Conservation (phyloP, 2,888 invertebrate genomes). For the Salticus scenicus region DNA sequence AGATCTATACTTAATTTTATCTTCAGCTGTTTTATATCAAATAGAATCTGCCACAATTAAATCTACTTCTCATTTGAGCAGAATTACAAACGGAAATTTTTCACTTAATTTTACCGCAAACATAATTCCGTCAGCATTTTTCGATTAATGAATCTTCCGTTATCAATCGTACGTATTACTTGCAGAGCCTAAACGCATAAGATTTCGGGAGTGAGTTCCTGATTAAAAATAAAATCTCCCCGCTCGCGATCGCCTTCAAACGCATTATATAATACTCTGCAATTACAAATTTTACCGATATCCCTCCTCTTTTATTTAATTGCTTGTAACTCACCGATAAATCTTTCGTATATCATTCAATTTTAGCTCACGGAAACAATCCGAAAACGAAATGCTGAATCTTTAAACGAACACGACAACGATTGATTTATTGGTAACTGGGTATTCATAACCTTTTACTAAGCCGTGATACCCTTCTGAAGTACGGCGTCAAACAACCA, state of each 20-base stretch:
- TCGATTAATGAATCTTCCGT: no score
- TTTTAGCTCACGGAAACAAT: not conserved
- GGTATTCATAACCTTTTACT: not conserved
- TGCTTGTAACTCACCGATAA: constrained; percentile 4
- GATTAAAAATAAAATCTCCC: not conserved
- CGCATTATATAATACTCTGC: not conserved
- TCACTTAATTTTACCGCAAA: no score
- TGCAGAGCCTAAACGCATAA: no score
- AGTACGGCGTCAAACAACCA: not conserved
- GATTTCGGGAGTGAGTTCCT: not conserved
- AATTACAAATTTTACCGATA: not conserved
- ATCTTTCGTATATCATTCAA: not conserved
- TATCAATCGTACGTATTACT: no score
- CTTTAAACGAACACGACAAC: not conserved
- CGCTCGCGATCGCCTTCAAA: not conserved
- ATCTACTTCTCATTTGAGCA: no score
- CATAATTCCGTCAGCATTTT: no score
- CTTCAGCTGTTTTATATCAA: no score
- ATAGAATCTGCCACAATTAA: no score
- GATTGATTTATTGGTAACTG: not conserved
- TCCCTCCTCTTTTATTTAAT: not conserved
- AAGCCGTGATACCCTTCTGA: not conserved
- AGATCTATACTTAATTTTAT: no score
- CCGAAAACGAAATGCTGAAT: not conserved
- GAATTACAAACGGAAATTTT: no score